Evolutionary conservation across 1,140 invertebrate species (phyloP), one percentile per base, ranked within the genome.

Genomic region (Heliconius eleuchia): DNA sequence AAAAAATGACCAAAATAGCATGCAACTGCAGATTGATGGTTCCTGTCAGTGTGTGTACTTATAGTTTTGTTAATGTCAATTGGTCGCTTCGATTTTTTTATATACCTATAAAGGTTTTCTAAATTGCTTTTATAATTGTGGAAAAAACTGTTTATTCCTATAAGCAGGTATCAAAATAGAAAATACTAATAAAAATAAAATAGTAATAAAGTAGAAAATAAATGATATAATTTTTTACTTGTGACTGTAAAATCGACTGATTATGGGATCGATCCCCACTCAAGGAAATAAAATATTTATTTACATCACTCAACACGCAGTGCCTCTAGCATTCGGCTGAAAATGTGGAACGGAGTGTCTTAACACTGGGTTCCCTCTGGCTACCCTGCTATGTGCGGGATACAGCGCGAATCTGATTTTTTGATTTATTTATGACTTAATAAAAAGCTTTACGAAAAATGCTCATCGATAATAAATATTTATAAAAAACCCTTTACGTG

Each of bases 1-100:
- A 37, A 37, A 46, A 46, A 88, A 83, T 77, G 74, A 83, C 80
- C 83, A 80, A 85, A 85, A 86, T 82, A 82, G 82, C 82, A 83
- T 77, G 70, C 78, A 50, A 80, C 74, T 71, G 52, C 52, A 50
- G 42, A 42, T 79, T 80, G 79, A 80, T 80, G 74, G 75, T 18
- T 42, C 34, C 70, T 71, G 76, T 77, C 71, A 80, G 37, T n/a
- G 46, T 39, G 42, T 34, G 16, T 37, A 16, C 39, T 71, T 80
- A 72, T 80, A 57, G 77, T 52, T 73, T 42, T 23, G n/a, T 72
- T 71, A n/a, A 71, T 34, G 30, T 34, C 18, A 71, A 72, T 23
- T 39, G 71, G 30, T 66, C 60, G 50, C 42, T 27, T 27, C 13
- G 23, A 23, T 2, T 66, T 27, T 60, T 11, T 46, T 46, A 4